phyloP scores from a whole-genome alignment of 2,113 vertebrate species.

The Macquaria australasica region DNA sequence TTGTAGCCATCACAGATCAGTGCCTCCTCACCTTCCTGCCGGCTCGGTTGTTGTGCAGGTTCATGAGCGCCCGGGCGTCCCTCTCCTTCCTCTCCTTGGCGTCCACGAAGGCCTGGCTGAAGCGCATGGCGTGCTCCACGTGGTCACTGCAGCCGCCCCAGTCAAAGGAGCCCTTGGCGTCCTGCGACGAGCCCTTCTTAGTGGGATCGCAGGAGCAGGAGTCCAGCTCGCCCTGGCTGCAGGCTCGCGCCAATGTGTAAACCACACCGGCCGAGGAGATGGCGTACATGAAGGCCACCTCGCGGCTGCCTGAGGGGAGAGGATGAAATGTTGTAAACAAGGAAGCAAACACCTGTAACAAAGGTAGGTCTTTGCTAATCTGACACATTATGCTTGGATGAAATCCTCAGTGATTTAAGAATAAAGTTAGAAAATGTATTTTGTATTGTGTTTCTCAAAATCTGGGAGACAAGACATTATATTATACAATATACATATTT shows the following conservation, averaged over 20 bases:
- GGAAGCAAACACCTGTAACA: not conserved
- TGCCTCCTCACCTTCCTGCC: constrained; percentile 91
- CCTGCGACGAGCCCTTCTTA: constrained; percentile 91
- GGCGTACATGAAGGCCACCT: constrained; percentile 95
- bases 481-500: too few relatives aligned
- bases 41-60: constrained; percentile 95
- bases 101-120: constrained; percentile 93
- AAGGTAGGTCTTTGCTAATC: not conserved
- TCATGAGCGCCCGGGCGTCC: constrained; percentile 94
- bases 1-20: not conserved
- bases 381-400: not conserved
- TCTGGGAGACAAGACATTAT: too few relatives aligned
- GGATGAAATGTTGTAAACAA: not conserved
- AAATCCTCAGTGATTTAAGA: not conserved
- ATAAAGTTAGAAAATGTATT: not conserved
- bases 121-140: constrained; percentile 92
- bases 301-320: constrained; percentile 89
- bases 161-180: constrained; percentile 90
- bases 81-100: constrained; percentile 93
- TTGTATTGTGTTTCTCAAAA: not conserved
- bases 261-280: constrained; percentile 97
- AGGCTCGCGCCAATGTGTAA: constrained; percentile 94
- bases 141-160: constrained; percentile 99
- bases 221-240: constrained; percentile 95
- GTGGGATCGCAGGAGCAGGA: constrained; percentile 95